Conservation (phyloP, 2,888 invertebrate species). For the Branchipolynoe longqiensis region DNA sequence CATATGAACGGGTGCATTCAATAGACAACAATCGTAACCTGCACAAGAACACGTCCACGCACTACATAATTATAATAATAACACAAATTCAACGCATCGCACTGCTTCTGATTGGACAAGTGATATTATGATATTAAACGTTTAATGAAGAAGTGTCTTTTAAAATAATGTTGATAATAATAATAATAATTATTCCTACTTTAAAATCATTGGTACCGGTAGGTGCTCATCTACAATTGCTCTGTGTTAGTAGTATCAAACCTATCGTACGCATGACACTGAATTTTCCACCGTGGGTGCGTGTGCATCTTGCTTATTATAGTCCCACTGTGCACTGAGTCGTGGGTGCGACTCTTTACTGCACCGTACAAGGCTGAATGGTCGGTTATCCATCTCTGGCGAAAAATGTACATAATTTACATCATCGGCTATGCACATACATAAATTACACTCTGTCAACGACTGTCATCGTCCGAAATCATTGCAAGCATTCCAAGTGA, state of each 20-base stretch:
- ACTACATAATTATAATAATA: not conserved
- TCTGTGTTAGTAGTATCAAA: not conserved
- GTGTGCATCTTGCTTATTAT: too few relatives aligned
- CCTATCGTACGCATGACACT: conserved; percentile 10
- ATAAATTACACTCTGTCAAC: conserved; percentile 56
- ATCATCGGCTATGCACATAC: conserved; percentile 53
- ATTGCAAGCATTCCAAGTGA: conserved; percentile 39
- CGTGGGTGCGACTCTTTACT: not conserved
- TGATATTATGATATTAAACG: too few relatives aligned
- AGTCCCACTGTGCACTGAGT: not conserved
- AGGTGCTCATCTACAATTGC: not conserved
- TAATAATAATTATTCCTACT: too few relatives aligned
- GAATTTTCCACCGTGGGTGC: not conserved
- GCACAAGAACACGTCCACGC: not conserved
- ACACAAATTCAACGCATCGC: not conserved
- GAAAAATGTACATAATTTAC: conserved; percentile 48
- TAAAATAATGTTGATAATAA: not conserved
- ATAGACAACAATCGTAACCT: not conserved
- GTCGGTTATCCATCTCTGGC: conserved; percentile 13
- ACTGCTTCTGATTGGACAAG: too few relatives aligned
- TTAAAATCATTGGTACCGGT: too few relatives aligned
- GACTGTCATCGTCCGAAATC: conserved; percentile 38
- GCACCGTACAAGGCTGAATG: conserved; percentile 27
- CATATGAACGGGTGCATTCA: not conserved
- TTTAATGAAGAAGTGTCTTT: not conserved